These are phyloP conservation scores for Nomada goodeniana DNA, from an alignment of 2,888 invertebrate genomes.

Conservation along the genomic window DNA sequence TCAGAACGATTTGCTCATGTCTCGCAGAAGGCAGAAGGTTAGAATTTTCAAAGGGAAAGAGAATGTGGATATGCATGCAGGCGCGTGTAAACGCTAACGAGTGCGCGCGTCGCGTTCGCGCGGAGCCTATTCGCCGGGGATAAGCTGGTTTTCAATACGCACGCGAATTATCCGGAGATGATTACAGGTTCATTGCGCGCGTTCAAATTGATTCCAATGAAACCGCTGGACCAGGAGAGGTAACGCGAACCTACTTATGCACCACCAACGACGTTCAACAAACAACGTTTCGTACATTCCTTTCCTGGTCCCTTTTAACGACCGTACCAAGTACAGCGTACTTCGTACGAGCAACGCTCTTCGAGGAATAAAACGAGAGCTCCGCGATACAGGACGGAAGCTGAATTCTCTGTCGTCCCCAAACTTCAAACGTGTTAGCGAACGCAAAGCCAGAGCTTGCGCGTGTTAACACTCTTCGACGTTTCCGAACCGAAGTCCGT, in stretches of 20 bases:
- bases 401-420: no score
- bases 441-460: no score
- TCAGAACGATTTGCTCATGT: constrained; percentile 61
- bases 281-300: background rate
- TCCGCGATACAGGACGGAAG: no score
- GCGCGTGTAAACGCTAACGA: constrained; percentile 2
- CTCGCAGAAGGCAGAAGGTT: constrained; percentile 54
- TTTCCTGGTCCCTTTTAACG: background rate
- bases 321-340: no score
- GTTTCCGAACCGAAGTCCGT: no score
- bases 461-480: no score
- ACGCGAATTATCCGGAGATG: constrained; percentile 34
- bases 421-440: no score
- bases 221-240: constrained; percentile 12
- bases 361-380: no score
- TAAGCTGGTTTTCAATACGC: constrained; percentile 34
- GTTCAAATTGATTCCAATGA: constrained; percentile 32
- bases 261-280: background rate
- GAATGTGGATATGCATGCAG: constrained; percentile 32
- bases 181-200: constrained; percentile 42
- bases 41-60: constrained; percentile 50
- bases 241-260: constrained; percentile 26
- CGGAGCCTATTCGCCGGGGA: constrained; percentile 9
- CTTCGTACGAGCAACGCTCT: no score
- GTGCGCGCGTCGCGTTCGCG: constrained; percentile 2